A percentile compares a stretch with the other conserved stretches of the same genome.
These are phyloP conservation scores for Spatulosminthurus flaviceps DNA, from an alignment of 2,888 invertebrate genomes.

Conservation along the genomic window DNA sequence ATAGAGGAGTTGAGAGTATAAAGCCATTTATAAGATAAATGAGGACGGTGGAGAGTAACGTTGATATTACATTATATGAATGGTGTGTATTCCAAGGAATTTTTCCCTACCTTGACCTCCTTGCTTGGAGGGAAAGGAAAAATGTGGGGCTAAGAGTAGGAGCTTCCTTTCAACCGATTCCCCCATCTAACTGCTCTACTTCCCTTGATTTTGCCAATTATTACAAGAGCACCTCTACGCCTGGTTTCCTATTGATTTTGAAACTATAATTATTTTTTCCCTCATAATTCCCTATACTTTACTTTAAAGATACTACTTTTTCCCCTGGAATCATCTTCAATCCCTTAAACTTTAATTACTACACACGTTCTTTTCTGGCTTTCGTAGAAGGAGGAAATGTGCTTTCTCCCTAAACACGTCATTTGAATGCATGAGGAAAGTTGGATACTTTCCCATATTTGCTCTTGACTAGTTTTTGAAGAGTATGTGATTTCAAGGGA, in stretches of 20 bases:
- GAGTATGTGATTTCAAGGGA: neutral
- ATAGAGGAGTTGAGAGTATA: too few relatives aligned
- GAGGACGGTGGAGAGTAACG: too few relatives aligned
- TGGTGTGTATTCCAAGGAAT: too few relatives aligned
- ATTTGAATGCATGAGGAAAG: conserved; percentile 8
- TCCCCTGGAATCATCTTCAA: too few relatives aligned
- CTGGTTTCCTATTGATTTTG: neutral
- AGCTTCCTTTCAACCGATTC: too few relatives aligned
- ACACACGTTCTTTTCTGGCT: too few relatives aligned
- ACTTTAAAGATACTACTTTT: too few relatives aligned
- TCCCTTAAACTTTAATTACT: too few relatives aligned
- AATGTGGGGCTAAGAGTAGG: neutral
- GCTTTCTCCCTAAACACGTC: neutral
- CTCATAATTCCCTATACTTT: neutral
- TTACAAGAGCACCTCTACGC: too few relatives aligned
- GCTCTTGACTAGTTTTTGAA: neutral
- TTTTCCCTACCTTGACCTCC: neutral
- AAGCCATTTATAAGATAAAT: too few relatives aligned
- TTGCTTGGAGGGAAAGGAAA: neutral
- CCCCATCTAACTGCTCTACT: neutral
- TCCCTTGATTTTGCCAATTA: conserved; percentile 1
- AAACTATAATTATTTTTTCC: neutral
- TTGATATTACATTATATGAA: too few relatives aligned
- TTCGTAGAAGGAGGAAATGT: too few relatives aligned
- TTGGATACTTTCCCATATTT: neutral